Evolutionary conservation across 2,113 vertebrate genomes (phyloP).

Genomic region (Platichthys stellatus): DNA sequence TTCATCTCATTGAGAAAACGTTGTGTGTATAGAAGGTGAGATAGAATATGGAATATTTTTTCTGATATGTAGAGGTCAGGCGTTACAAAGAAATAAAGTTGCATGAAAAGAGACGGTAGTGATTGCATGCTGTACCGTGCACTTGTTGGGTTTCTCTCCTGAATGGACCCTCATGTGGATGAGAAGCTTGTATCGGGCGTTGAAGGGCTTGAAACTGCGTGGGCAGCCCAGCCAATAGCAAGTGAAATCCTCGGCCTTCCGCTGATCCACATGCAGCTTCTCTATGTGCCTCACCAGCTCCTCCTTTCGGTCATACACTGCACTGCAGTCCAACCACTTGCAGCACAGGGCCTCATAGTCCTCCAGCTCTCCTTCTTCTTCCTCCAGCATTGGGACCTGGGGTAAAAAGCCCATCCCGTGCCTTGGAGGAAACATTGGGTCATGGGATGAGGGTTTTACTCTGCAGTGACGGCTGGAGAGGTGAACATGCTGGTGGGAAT

Average conservation of each 20-base stretch:
- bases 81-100: neutral
- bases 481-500: slow-evolving; percentile 82
- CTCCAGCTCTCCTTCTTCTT: slow-evolving; percentile 87
- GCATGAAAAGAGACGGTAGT: slow-evolving; percentile 6
- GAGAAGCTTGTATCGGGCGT: slow-evolving; percentile 96
- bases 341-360: slow-evolving; percentile 86
- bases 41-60: neutral
- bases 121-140: slow-evolving; percentile 86
- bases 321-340: slow-evolving; percentile 89
- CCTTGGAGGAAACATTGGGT: slow-evolving; percentile 39
- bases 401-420: slow-evolving; percentile 68
- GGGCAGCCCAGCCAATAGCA: slow-evolving; percentile 95
- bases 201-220: slow-evolving; percentile 92
- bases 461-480: slow-evolving; percentile 61
- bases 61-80: slow-evolving; percentile 3
- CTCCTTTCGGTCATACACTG: slow-evolving; percentile 89
- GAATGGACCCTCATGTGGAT: slow-evolving; percentile 99
- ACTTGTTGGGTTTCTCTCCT: slow-evolving; percentile 98
- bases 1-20: slow-evolving; percentile 13
- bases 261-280: slow-evolving; percentile 93
- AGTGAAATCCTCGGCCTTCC: slow-evolving; percentile 94
- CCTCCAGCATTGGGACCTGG: slow-evolving; percentile 79
- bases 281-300: slow-evolving; percentile 95
- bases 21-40: neutral
- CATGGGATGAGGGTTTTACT: slow-evolving; percentile 62